Base-by-base conservation (phyloP, 2,797 vertebrate genomes). In the Chromobotia macracanthus region DNA sequence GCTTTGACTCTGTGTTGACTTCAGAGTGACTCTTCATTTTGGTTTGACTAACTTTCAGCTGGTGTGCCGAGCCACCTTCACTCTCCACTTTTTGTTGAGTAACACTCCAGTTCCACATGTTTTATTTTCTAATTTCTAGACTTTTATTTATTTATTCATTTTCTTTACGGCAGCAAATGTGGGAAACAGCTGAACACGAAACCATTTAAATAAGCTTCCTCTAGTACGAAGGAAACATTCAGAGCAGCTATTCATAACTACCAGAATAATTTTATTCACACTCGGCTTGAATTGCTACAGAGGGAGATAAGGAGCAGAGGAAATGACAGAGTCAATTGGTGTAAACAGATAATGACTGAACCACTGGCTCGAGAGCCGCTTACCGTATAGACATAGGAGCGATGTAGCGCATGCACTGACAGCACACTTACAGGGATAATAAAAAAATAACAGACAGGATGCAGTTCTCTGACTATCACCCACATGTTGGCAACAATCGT, bases 261-360 rank as follows among this genome's bases (percentile, higher is more conserved):
- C 38, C 44, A 70, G 83, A 79, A 80, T 79, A 75, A 77, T 81
- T 81, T 84, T 82, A 87, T 82, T 85, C 85, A 86, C 80, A 71
- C 80, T 81, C 64, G 65, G 80, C 55, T 80, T 84, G 70, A 84
- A 84, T 82, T 71, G 80, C 77, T 73, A 72, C 50, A 50, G 63
- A 63, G 77, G 25, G 69, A 86, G 85, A 86, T 86, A 85, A 84
- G 77, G 70, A 55, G 83, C 80, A 53, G 76, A 71, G 70, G 61
- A 84, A 82, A 82, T 72, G 73, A 77, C 64, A 81, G 83, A 84
- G 83, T 83, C 85, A 86, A 82, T 83, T 79, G 81, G 80, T 82
- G 83, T 80, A 80, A 86, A 83, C 83, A 86, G 83, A 86, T 86
- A 83, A 83, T 83, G 69, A 84, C 63, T 77, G 83, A 82, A 67